These are phyloP conservation scores for Felis chaus DNA, from an alignment of 2,113 vertebrate genomes.

Conservation along the genomic window DNA sequence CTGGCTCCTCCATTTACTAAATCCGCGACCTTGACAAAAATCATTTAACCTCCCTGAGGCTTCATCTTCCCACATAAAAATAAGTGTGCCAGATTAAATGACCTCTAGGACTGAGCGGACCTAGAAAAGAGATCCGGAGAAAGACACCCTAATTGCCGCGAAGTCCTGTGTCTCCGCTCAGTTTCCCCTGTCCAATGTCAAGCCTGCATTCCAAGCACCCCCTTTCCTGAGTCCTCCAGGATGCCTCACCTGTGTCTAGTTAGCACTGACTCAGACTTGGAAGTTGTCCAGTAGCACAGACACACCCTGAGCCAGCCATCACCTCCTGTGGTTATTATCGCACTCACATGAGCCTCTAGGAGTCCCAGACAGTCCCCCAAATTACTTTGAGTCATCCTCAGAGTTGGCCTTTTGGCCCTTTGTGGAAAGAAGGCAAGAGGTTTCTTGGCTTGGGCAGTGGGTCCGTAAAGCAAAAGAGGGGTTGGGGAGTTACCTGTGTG, in stretches of 20 bases:
- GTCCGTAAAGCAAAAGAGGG: not conserved
- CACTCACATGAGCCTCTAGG: not conserved
- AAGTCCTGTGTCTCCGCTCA: not conserved
- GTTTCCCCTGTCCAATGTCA: not conserved
- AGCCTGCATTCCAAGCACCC: not conserved
- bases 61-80: slow-evolving; percentile 22
- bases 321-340: not conserved
- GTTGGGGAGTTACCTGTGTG: not conserved
- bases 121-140: not conserved
- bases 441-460: not conserved
- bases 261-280: not conserved
- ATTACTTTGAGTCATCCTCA: not conserved
- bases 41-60: not conserved
- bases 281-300: not conserved
- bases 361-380: not conserved
- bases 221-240: not conserved
- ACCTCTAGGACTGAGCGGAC: not conserved
- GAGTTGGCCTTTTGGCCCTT: not conserved
- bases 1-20: not conserved
- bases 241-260: not conserved
- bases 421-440: not conserved
- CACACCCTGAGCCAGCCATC: not conserved
- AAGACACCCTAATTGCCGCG: not conserved
- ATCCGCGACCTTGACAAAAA: not conserved
- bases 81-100: not conserved